Percentiles rank a stretch among this genome's conserved stretches.
Evolutionary conservation across 1,140 invertebrate species (phyloP).

Genomic region (Pseudomyrmex cubaensis): DNA sequence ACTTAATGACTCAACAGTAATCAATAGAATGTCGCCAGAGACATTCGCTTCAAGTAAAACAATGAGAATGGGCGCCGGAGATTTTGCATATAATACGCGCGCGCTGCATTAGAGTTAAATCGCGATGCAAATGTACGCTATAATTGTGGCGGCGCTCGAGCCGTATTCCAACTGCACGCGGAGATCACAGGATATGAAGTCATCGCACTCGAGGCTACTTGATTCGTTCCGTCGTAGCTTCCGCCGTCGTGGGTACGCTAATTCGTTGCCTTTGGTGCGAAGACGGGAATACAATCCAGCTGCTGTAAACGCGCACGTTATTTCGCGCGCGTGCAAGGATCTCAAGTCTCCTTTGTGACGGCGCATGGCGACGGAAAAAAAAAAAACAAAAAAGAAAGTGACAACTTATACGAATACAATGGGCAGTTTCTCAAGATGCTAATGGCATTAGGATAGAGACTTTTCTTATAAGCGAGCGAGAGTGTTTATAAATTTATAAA

Average conservation of each 20-base stretch:
- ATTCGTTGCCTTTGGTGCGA: constrained; percentile 57
- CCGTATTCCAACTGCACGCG: constrained; percentile 39
- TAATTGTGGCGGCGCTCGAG: constrained; percentile 13
- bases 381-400: constrained; percentile 19
- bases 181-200: constrained; percentile 73
- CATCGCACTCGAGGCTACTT: constrained; percentile 72
- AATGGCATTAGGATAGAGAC: neutral
- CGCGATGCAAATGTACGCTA: constrained; percentile 15
- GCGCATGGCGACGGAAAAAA: neutral
- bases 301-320: constrained; percentile 20
- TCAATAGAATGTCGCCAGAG: too few relatives aligned
- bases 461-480: constrained; percentile 28
- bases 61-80: too few relatives aligned
- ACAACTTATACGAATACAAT: constrained; percentile 44
- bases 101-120: constrained; percentile 14
- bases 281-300: constrained; percentile 45
- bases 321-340: neutral
- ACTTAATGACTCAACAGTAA: too few relatives aligned
- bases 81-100: too few relatives aligned
- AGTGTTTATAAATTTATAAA: constrained; percentile 27
- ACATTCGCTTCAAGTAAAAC: too few relatives aligned
- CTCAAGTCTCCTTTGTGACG: constrained; percentile 7
- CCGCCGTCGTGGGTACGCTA: constrained; percentile 53
- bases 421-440: constrained; percentile 36
- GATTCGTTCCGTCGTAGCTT: constrained; percentile 51